Evolutionary conservation across 2,797 vertebrate genomes (phyloP).

Genomic region (Cyprinodon diabolis): DNA sequence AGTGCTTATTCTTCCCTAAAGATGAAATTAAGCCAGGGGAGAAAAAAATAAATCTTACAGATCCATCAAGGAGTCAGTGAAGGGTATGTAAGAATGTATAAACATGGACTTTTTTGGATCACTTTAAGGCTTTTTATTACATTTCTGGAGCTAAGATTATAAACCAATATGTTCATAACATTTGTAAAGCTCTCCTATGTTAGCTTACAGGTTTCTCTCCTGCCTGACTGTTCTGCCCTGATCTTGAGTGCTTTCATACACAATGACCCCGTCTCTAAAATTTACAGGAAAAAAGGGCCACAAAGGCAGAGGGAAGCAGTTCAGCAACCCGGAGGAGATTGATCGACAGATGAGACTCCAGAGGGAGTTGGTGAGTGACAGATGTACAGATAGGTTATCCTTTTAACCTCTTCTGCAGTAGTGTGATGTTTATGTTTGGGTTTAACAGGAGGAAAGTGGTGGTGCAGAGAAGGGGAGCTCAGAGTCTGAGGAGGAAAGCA

Average conservation of each 20-base stretch:
- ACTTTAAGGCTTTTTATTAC: no score
- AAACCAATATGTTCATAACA: no score
- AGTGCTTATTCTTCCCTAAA: no score
- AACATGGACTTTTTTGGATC: not conserved
- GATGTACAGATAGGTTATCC: accelerated
- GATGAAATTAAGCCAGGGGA: no score
- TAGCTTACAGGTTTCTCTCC: no score
- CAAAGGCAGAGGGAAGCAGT: constrained; percentile 85
- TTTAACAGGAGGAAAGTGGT: constrained; percentile 74
- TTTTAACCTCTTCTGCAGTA: not conserved
- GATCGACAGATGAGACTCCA: constrained; percentile 83
- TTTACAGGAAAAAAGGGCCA: constrained; percentile 81
- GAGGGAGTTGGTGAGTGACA: constrained; percentile 74
- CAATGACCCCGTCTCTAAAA: not conserved
- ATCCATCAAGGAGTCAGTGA: not conserved
- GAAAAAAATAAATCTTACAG: not conserved
- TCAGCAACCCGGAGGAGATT: constrained; percentile 86
- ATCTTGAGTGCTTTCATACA: not conserved
- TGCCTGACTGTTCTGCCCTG: no score
- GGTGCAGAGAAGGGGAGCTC: constrained; percentile 70
- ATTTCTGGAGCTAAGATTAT: no score
- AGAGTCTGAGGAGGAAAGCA: constrained; percentile 83
- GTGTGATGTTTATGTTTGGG: constrained; percentile 17
- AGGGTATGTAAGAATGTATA: no score
- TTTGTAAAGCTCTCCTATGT: no score